A percentile compares a stretch with the other conserved stretches of the same genome.
Conservation (phyloP, 2,888 invertebrate species). For the Temnothorax rugatulus region DNA sequence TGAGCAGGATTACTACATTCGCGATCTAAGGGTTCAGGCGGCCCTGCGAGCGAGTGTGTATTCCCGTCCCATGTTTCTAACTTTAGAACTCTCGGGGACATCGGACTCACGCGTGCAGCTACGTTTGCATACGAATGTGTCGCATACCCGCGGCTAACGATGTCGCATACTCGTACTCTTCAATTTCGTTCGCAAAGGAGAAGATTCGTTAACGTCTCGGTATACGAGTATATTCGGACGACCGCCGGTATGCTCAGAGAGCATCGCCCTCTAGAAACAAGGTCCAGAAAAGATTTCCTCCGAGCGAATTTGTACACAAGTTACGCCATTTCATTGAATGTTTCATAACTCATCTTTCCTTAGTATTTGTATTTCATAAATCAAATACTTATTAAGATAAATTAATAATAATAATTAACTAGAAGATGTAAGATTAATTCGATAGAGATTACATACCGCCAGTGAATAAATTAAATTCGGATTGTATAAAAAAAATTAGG, state of each 20-base stretch:
- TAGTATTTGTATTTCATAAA: not conserved
- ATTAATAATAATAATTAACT: not conserved
- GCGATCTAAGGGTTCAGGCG: conserved; percentile 36
- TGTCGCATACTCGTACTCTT: conserved; percentile 48
- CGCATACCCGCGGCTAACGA: conserved; percentile 44
- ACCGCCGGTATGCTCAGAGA: not conserved
- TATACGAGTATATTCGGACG: conserved; percentile 24
- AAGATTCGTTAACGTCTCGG: conserved; percentile 28
- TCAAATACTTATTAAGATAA: not conserved
- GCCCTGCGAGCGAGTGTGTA: conserved; percentile 17
- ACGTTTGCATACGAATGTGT: conserved; percentile 62
- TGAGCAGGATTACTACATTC: conserved; percentile 20
- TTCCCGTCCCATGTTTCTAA: conserved; percentile 59
- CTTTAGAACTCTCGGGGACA: conserved; percentile 63
- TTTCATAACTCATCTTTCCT: not conserved
- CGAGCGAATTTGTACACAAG: not conserved
- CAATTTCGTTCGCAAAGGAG: conserved; percentile 25
- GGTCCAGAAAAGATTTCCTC: not conserved
- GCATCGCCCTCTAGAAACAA: not conserved
- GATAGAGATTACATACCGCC: not conserved
- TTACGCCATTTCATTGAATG: not conserved
- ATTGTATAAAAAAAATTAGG: not conserved
- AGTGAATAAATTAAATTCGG: not conserved
- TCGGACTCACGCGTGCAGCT: conserved; percentile 37
- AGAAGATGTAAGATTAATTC: not conserved